Evolutionary conservation across 2,797 vertebrate genomes (phyloP), one percentile per base, ranked within the genome.

Genomic region (Sciaenops ocellatus): DNA sequence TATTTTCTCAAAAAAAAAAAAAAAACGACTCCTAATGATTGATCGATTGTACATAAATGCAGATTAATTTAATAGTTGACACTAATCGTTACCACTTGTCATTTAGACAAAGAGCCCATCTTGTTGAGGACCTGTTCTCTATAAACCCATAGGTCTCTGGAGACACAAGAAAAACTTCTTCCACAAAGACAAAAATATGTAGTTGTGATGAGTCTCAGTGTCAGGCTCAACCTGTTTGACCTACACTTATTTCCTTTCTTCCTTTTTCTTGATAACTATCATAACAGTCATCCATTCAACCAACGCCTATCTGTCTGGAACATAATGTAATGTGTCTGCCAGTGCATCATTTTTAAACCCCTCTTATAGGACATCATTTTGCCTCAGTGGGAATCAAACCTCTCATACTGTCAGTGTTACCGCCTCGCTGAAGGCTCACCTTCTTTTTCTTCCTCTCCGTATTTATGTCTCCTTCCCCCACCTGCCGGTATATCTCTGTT

Each of bases 401-500:
- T 73, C 56, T 71, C 44, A 3, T 10, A 12, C 42, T 47, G 82
- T 65, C 74, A 59, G 44, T 28, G 57, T 60, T 57, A 15, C 62
- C 15, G 5, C 34, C 52, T 55, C 9, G 57, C 66, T 78, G n/a
- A 5, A 62, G 47, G 57, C 72, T 73, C 70, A 16, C 68, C 61
- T 66, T 65, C 65, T 50, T 20, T 41, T 30, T 68, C 75, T 56
- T 13, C 59, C 18, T 44, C 52, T 52, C 44, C 22, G 42, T 63
- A 11, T 85, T 70, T 74, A 59, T 30, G 57, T 76, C 77, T 78
- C 38, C 76, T 59, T 55, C 77, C 80, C 80, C 77, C 78, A 65
- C 83, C 89, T 76, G 82, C 69, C 34, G 16, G 48, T 78, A 46
- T 77, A 88, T 91, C 87, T 86, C 76, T 87, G 87, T 83, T 91